Evolutionary conservation across 2,888 invertebrate species (phyloP), one percentile per base, ranked within the genome.

Genomic region (Mycalesis mineus): DNA sequence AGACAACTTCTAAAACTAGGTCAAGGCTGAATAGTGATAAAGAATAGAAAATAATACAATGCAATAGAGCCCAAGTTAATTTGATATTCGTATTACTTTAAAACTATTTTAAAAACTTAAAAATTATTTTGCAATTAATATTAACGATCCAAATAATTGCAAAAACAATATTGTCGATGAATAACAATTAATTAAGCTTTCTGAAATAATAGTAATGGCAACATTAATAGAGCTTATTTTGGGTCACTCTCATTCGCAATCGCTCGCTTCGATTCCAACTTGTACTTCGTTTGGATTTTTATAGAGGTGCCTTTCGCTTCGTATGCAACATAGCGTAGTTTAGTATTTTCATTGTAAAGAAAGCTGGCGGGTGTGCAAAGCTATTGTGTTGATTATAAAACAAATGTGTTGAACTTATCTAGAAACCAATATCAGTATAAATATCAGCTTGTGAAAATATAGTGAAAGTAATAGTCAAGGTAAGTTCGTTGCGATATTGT

Each of bases 361-460:
- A 89, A 89, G 89, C 88, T 89, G 88, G 89, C 88, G 88, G 89
- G 88, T 88, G 89, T 88, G 89, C 85, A 83, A 84, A 81, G 87
- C 82, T 81, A 84, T 80, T 80, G 83, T 84, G 82, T 52, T 52
- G 52, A 33, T 41, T 41, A n/a, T 15, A 62, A 64, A 72, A 71
- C 74, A 78, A 81, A 77, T 71, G 75, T 78, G 73, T 71, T 73
- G 65, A 66, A 68, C 77, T 74, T 75, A 73, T 66, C 68, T 69
- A 65, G 67, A 74, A 77, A 78, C 64, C 70, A 70, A 68, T 62
- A 74, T 73, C 69, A 72, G 79, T 82, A 78, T 70, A 72, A 70
- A 69, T 60, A 64, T 73, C 74, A 72, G 70, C 69, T 58, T 62
- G 74, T 74, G 66, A 69, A 71, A 65, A 57, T 75, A 75, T 78